Percentiles rank a stretch among this genome's conserved stretches.
Conservation (phyloP, 2,797 vertebrate genomes). For the Tauraco hartlaubi region DNA sequence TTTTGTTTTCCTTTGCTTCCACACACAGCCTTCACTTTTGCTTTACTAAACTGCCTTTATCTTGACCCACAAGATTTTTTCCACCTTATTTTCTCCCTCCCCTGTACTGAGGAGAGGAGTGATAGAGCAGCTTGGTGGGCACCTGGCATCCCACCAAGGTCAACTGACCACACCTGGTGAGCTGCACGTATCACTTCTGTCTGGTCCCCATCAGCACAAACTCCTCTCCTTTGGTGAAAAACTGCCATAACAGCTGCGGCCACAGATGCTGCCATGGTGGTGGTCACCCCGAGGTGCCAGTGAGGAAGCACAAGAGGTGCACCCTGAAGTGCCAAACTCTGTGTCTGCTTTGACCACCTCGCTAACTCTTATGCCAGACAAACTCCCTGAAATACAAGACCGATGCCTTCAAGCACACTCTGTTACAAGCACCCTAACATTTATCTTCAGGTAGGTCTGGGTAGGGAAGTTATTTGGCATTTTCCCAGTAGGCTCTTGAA, state of each 20-base stretch:
- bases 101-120: no score
- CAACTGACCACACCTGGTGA: neutral
- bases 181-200: neutral
- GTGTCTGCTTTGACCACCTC: neutral
- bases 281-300: rapidly evolving
- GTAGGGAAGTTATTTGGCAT: neutral
- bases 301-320: neutral
- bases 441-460: constrained; percentile 7
- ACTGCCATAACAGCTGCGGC: rapidly evolving
- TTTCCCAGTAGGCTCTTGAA: neutral
- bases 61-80: no score
- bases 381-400: neutral
- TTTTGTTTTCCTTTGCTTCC: no score
- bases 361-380: neutral
- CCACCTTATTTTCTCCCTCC: no score
- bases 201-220: neutral
- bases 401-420: neutral
- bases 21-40: no score
- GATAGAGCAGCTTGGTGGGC: no score
- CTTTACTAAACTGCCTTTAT: no score
- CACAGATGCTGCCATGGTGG: rapidly evolving
- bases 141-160: no score
- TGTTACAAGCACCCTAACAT: neutral
- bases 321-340: neutral
- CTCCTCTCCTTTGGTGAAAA: neutral